Conservation (phyloP, 1,140 invertebrate genomes). For the Ceratina australensis region DNA sequence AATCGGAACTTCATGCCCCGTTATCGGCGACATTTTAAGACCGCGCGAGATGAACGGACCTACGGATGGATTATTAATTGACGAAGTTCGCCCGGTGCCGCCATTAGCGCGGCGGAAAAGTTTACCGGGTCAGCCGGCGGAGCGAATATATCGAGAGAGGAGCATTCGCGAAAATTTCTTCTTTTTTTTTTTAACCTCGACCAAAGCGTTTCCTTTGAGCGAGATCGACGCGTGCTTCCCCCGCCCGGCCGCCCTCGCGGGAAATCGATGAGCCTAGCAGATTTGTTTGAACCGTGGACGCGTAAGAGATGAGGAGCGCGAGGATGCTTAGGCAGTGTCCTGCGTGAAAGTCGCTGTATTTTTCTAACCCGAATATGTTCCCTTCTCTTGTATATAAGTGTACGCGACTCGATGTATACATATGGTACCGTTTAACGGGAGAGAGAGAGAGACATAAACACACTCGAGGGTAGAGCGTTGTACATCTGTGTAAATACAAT, state of each 20-base stretch:
- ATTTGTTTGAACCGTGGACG: conserved; percentile 42
- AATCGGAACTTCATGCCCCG: conserved; percentile 34
- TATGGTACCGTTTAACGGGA: conserved; percentile 42
- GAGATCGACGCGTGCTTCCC: not conserved
- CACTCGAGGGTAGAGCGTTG: conserved; percentile 11
- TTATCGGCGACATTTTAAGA: conserved; percentile 22
- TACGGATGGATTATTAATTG: conserved; percentile 55
- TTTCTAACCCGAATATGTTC: conserved; percentile 77
- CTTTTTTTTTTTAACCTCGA: not conserved
- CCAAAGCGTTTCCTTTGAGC: not conserved
- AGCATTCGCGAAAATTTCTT: not conserved
- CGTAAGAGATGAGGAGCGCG: too few relatives aligned
- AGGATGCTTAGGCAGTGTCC: conserved; percentile 56
- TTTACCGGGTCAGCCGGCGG: not conserved
- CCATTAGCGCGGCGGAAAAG: conserved; percentile 32
- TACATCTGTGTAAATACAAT: conserved; percentile 69
- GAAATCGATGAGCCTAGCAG: conserved; percentile 44
- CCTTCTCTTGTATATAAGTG: conserved; percentile 64
- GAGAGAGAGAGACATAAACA: conserved; percentile 27
- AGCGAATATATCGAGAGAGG: not conserved
- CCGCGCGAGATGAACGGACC: conserved; percentile 34
- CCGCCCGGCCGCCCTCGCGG: not conserved
- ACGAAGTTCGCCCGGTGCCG: conserved; percentile 47
- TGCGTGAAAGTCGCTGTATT: conserved; percentile 75
- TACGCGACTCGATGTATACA: conserved; percentile 52